Percentiles rank a stretch among this genome's conserved stretches.
Conservation (phyloP, 1,140 invertebrate genomes). For the Holcopasites calliopsidis region DNA sequence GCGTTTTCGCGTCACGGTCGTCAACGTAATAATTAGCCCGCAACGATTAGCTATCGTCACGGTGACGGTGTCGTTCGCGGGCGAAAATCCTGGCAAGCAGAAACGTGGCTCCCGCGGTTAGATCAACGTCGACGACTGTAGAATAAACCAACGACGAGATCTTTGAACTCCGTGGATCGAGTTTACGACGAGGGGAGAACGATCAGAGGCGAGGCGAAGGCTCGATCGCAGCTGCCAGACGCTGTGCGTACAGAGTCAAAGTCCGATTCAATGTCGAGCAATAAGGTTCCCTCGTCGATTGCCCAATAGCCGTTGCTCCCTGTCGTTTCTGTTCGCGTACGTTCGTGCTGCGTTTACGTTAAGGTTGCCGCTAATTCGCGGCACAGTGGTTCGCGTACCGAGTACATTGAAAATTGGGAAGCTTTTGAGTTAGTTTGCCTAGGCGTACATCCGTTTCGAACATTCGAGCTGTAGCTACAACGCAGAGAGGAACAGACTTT, state of each 20-base stretch:
- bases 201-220: constrained; percentile 27
- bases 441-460: too few relatives aligned
- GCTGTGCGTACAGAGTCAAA: constrained; percentile 41
- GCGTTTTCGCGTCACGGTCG: not conserved
- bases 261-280: constrained; percentile 44
- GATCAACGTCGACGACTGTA: not conserved
- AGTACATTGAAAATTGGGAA: not conserved
- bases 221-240: constrained; percentile 17
- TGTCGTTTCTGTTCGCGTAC: not conserved
- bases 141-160: constrained; percentile 28
- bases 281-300: constrained; percentile 36
- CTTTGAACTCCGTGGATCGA: constrained; percentile 14
- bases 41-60: not conserved
- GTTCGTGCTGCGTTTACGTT: not conserved
- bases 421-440: too few relatives aligned
- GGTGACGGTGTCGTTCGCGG: not conserved
- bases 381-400: constrained; percentile 25
- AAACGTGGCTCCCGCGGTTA: not conserved
- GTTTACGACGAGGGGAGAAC: not conserved
- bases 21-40: not conserved
- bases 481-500: not conserved
- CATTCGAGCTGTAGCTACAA: too few relatives aligned
- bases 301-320: constrained; percentile 11
- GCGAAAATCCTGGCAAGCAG: not conserved
- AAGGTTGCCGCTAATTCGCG: not conserved